A percentile compares a stretch with the other conserved stretches of the same genome.
phyloP scores from a whole-genome alignment of 2,888 invertebrate species.

The Lapara coniferarum region DNA sequence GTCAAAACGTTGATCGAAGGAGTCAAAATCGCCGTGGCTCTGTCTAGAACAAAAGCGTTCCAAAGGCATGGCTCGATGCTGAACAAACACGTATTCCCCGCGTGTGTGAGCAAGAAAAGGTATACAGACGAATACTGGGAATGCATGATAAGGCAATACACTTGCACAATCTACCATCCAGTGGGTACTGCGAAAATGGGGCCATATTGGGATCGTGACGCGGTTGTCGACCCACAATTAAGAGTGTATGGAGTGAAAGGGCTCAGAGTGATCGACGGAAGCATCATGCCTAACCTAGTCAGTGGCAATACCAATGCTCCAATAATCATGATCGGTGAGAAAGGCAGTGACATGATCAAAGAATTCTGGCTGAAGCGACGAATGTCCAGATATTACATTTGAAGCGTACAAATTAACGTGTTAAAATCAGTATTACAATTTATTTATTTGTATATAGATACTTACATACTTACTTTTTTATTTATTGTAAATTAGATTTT shows the following conservation, averaged over 20 bases:
- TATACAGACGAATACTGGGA: slow-evolving; percentile 93
- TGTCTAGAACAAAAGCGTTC: slow-evolving; percentile 92
- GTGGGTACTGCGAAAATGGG: slow-evolving; percentile 96
- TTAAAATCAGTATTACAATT: slow-evolving; percentile 46
- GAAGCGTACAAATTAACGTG: slow-evolving; percentile 48
- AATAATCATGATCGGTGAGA: slow-evolving; percentile 95
- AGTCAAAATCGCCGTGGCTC: slow-evolving; percentile 91
- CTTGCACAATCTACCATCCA: slow-evolving; percentile 93
- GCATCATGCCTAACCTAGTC: slow-evolving; percentile 93
- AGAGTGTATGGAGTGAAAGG: slow-evolving; percentile 91
- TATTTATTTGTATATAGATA: slow-evolving; percentile 39
- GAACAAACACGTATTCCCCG: slow-evolving; percentile 89
- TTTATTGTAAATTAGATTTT: slow-evolving; percentile 1
- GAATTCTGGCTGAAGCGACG: slow-evolving; percentile 89
- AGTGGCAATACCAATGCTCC: slow-evolving; percentile 95
- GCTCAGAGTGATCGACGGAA: slow-evolving; percentile 91
- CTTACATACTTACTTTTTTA: slow-evolving; percentile 10
- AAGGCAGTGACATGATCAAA: slow-evolving; percentile 94
- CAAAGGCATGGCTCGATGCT: slow-evolving; percentile 88
- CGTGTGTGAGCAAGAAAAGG: slow-evolving; percentile 86
- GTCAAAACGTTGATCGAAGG: slow-evolving; percentile 92
- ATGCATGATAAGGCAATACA: slow-evolving; percentile 93
- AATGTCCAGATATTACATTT: slow-evolving; percentile 72
- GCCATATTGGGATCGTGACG: slow-evolving; percentile 91
- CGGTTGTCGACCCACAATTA: slow-evolving; percentile 92